These are phyloP conservation scores for Rhingia campestris DNA, from an alignment of 2,888 invertebrate species.

Conservation along the genomic window DNA sequence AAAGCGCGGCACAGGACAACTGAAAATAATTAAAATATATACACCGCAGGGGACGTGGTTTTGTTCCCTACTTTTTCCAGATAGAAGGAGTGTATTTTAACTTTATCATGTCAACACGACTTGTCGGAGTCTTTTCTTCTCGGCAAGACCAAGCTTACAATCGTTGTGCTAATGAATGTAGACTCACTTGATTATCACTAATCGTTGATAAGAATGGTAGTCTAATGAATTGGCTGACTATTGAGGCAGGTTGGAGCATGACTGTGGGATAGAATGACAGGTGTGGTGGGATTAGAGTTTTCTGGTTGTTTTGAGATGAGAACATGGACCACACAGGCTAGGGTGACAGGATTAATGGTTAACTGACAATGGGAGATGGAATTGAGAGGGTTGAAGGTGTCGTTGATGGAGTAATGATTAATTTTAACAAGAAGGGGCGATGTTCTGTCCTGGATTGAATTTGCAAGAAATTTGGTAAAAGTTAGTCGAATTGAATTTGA, in stretches of 20 bases:
- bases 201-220: slow-evolving; percentile 60
- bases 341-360: not conserved
- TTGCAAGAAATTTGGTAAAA: too few species aligned
- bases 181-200: slow-evolving; percentile 57
- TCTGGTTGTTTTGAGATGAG: not conserved
- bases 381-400: not conserved
- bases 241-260: slow-evolving; percentile 1
- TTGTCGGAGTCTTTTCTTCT: slow-evolving; percentile 32
- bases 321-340: slow-evolving; percentile 53
- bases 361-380: not conserved
- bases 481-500: too few species aligned
- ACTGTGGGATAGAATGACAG: slow-evolving; percentile 13
- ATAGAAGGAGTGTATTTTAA: slow-evolving; percentile 47
- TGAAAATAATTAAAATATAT: slow-evolving; percentile 71
- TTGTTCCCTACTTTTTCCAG: slow-evolving; percentile 15
- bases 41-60: slow-evolving; percentile 43
- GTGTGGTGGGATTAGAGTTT: slow-evolving; percentile 44
- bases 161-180: slow-evolving; percentile 61
- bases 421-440: too few species aligned
- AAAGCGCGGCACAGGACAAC: slow-evolving; percentile 68
- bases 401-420: too few species aligned
- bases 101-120: slow-evolving; percentile 70
- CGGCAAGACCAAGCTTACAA: slow-evolving; percentile 21
- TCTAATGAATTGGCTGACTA: slow-evolving; percentile 66
- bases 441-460: too few species aligned